Evolutionary conservation across 1,140 invertebrate species (phyloP).

Genomic region (Platorchestia sp.): DNA sequence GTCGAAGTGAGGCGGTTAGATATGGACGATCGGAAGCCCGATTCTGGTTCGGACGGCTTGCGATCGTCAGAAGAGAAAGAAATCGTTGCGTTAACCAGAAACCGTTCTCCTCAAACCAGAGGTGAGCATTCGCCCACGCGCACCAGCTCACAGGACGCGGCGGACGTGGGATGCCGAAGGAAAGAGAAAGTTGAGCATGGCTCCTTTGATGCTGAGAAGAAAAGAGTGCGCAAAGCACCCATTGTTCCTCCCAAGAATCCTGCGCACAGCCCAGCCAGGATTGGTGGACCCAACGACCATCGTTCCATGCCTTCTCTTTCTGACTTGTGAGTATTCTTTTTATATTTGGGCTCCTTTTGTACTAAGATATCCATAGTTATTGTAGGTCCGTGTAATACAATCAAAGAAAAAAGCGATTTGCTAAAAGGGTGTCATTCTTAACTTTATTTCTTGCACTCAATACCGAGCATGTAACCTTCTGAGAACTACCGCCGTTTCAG

Average conservation of each 20-base stretch:
- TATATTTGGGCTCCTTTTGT: not conserved
- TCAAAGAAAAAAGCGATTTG: not conserved
- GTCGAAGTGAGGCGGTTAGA: not conserved
- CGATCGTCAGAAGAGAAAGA: conserved; percentile 33
- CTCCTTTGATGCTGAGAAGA: conserved; percentile 24
- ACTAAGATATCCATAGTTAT: not conserved
- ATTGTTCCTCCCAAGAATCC: conserved; percentile 36
- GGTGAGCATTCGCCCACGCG: not conserved
- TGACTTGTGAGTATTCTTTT: conserved; percentile 14
- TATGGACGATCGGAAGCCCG: not conserved
- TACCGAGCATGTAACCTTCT: too few species aligned
- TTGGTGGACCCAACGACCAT: not conserved
- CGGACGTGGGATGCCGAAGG: not conserved
- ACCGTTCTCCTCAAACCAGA: not conserved
- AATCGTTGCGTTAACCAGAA: conserved; percentile 33
- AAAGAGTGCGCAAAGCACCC: not conserved
- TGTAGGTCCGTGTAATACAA: not conserved
- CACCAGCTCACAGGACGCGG: not conserved
- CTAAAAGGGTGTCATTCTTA: not conserved
- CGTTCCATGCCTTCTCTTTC: conserved; percentile 23
- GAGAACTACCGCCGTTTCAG: too few species aligned
- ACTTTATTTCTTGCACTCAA: too few species aligned
- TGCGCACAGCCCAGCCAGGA: not conserved
- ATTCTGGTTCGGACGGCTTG: conserved; percentile 17
- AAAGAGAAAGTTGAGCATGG: conserved; percentile 40